phyloP scores from a whole-genome alignment of 2,113 vertebrate species.

The Columba livia region DNA sequence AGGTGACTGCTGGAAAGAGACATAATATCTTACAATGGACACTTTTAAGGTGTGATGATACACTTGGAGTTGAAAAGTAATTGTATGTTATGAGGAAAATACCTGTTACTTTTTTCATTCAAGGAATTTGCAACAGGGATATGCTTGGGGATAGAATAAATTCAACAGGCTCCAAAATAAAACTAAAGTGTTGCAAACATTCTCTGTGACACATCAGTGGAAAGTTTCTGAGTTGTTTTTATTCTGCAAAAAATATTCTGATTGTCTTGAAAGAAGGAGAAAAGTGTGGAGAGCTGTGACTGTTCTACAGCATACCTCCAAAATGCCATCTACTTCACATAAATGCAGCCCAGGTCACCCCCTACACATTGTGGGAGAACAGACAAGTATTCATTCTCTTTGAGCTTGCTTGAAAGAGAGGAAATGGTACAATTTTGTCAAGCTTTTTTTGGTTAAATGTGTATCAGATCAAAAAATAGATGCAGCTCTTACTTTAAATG shows the following conservation, averaged over 20 bases:
- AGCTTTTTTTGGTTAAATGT: background rate
- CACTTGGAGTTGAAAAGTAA: background rate
- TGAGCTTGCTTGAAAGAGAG: background rate
- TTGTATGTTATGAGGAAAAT: background rate
- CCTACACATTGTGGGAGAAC: slow-evolving; percentile 5
- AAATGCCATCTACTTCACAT: background rate
- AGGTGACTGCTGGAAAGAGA: background rate
- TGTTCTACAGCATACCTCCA: background rate
- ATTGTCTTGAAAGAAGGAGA: background rate
- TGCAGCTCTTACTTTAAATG: background rate
- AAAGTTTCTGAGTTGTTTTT: background rate
- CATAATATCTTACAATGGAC: background rate
- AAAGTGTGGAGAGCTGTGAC: background rate
- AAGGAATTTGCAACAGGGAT: background rate
- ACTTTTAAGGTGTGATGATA: background rate
- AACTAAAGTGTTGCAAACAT: background rate
- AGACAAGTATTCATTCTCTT: slow-evolving; percentile 13
- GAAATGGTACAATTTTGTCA: background rate
- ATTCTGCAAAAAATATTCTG: background rate
- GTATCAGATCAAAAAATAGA: slow-evolving; percentile 20
- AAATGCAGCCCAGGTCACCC: slow-evolving; percentile 7
- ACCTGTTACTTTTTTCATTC: background rate
- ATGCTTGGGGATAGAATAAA: background rate
- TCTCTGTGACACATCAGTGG: background rate
- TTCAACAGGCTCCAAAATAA: background rate